Percentiles rank a stretch among this genome's conserved stretches.
Evolutionary conservation across 2,888 invertebrate genomes (phyloP).

Genomic region (Rotaria magnacalcarata): DNA sequence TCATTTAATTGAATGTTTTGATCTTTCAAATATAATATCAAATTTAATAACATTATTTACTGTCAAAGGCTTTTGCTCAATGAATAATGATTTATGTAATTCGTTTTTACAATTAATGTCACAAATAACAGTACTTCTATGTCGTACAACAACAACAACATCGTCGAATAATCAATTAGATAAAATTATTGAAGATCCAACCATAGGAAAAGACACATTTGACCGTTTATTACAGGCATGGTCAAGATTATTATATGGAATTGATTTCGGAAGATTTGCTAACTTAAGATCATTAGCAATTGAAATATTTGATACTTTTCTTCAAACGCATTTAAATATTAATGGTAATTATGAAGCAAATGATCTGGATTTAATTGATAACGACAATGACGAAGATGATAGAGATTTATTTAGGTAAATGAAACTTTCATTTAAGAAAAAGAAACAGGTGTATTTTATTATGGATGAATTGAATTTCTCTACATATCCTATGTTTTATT

Average conservation of each 20-base stretch:
- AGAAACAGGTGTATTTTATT: too few species aligned
- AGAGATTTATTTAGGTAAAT: conserved; percentile 12
- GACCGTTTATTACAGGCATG: conserved; percentile 23
- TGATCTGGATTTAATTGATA: background rate
- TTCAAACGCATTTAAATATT: background rate
- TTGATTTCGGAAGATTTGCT: conserved; percentile 20
- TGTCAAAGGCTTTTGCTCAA: conserved; percentile 10
- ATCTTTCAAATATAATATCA: background rate
- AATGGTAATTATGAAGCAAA: background rate
- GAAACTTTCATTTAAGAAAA: too few species aligned
- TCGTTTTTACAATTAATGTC: conserved; percentile 20
- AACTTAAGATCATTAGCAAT: conserved; percentile 16
- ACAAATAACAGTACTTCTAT: background rate
- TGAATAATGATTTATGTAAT: conserved; percentile 14
- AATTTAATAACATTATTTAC: conserved; percentile 21
- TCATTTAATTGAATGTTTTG: conserved; percentile 21
- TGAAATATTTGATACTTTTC: background rate
- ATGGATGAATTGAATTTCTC: too few species aligned
- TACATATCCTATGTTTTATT: too few species aligned
- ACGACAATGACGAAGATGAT: conserved; percentile 21
- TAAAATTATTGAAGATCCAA: background rate
- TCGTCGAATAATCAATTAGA: background rate
- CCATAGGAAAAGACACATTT: background rate
- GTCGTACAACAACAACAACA: background rate
- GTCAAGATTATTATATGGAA: conserved; percentile 25